These are phyloP conservation scores for Limnodromus scolopaceus DNA, from an alignment of 2,797 vertebrate genomes.

Conservation along the genomic window DNA sequence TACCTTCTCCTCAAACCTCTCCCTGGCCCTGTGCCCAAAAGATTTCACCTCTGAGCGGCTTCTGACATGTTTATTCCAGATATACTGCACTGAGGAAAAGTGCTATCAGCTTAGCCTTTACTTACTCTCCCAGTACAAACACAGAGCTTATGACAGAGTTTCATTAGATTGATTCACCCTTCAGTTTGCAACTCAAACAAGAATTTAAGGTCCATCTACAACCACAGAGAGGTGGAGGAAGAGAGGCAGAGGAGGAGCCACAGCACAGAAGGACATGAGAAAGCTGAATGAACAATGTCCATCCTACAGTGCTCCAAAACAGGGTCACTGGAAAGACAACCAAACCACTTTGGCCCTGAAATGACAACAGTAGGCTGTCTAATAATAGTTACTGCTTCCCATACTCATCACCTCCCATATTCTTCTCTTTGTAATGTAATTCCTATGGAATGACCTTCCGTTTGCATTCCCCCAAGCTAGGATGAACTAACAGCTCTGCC, in stretches of 20 bases:
- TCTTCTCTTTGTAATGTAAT: neutral
- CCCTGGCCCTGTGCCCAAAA: neutral
- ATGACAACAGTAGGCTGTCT: rapidly evolving
- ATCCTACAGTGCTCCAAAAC: too few relatives aligned
- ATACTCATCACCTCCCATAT: rapidly evolving
- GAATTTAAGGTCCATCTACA: neutral
- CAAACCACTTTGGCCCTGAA: rapidly evolving
- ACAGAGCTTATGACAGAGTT: neutral
- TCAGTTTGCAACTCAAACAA: neutral
- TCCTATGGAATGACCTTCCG: neutral
- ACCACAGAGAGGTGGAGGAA: neutral
- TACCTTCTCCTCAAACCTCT: neutral
- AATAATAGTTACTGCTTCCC: neutral
- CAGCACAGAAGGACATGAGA: neutral
- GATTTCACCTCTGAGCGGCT: neutral
- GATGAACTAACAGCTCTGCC: neutral
- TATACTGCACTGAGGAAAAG: neutral
- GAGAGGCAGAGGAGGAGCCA: neutral
- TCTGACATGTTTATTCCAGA: neutral
- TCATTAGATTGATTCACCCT: neutral
- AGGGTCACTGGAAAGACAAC: too few relatives aligned
- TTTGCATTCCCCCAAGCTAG: neutral
- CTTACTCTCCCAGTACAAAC: neutral
- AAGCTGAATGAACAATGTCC: neutral
- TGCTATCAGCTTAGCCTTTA: neutral